Conservation (phyloP, 1,140 invertebrate species). For the Papilio helenus region DNA sequence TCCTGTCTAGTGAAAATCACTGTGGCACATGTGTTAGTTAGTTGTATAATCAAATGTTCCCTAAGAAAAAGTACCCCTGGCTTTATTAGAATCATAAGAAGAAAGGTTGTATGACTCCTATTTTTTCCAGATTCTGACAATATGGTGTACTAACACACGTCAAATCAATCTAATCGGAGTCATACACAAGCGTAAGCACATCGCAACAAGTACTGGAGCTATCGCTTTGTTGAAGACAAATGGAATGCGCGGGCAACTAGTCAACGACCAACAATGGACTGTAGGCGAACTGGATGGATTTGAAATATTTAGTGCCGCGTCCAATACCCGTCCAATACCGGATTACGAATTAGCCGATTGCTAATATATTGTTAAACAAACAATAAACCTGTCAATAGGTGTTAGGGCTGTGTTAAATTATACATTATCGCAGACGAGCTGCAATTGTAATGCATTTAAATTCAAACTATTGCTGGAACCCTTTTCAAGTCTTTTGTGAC, state of each 20-base stretch:
- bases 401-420: constrained; percentile 29
- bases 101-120: no score
- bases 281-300: constrained; percentile 66
- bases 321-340: constrained; percentile 37
- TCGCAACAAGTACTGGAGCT: constrained; percentile 29
- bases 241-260: constrained; percentile 45
- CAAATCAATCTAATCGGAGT: constrained; percentile 2
- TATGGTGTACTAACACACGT: background rate
- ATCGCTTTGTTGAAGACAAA: constrained; percentile 46
- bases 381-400: constrained; percentile 37
- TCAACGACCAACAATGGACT: constrained; percentile 56
- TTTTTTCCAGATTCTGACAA: background rate
- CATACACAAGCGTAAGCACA: constrained; percentile 2
- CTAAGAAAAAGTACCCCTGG: no score
- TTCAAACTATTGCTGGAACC: background rate
- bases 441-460: constrained; percentile 5
- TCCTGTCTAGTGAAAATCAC: no score
- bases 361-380: constrained; percentile 37
- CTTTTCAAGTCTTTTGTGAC: background rate
- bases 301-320: constrained; percentile 39
- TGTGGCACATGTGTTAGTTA: no score
- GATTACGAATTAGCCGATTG: constrained; percentile 36
- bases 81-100: no score
- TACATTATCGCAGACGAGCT: constrained; percentile 25
- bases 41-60: background rate